Evolutionary conservation across 2,797 vertebrate species (phyloP).

Genomic region (Microctenopoma lineatum): DNA sequence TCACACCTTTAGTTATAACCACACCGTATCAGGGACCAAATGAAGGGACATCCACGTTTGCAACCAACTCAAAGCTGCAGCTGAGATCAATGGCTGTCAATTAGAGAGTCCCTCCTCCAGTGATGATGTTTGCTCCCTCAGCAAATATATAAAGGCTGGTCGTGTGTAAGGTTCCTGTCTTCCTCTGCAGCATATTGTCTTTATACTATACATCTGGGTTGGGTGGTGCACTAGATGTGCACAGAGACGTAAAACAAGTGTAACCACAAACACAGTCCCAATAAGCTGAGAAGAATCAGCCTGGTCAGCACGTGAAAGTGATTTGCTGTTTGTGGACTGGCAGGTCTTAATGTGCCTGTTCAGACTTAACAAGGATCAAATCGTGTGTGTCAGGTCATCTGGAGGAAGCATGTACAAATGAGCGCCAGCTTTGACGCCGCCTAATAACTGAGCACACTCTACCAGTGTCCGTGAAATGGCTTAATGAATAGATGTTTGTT

Average conservation of each 20-base stretch:
- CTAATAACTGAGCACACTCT: slow-evolving; percentile 2
- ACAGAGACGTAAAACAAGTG: too few relatives aligned
- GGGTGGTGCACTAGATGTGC: too few relatives aligned
- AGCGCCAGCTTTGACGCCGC: slow-evolving; percentile 17
- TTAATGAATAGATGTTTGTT: slow-evolving; percentile 26
- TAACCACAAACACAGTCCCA: too few relatives aligned
- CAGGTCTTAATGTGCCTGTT: slow-evolving; percentile 17
- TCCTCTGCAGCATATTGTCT: too few relatives aligned
- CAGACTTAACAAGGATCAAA: slow-evolving; percentile 5
- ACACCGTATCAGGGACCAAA: slow-evolving; percentile 44
- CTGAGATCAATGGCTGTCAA: too few relatives aligned
- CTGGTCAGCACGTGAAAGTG: too few relatives aligned
- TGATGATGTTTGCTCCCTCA: too few relatives aligned
- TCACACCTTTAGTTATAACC: slow-evolving; percentile 20
- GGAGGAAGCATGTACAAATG: slow-evolving; percentile 2
- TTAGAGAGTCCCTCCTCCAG: too few relatives aligned
- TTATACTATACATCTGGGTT: too few relatives aligned
- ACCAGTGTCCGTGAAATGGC: not conserved
- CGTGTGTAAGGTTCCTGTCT: too few relatives aligned
- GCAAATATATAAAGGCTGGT: too few relatives aligned
- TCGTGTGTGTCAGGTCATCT: slow-evolving; percentile 11
- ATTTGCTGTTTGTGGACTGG: not conserved
- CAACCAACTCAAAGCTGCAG: not conserved
- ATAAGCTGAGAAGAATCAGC: too few relatives aligned
- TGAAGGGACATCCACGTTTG: slow-evolving; percentile 1